phyloP scores from a whole-genome alignment of 2,888 invertebrate species.

The Leptothorax acervorum region DNA sequence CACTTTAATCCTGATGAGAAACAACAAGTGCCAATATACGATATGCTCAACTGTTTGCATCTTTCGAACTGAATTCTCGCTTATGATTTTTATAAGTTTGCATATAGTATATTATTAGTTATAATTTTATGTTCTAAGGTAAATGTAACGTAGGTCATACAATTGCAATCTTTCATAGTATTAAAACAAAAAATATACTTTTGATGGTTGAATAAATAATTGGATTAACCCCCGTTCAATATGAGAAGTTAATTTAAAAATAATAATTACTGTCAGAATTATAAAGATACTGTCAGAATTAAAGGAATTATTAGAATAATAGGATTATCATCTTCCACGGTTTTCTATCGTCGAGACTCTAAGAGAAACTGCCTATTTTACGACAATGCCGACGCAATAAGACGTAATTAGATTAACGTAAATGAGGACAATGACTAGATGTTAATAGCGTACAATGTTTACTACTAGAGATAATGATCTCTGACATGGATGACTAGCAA shows the following conservation, averaged over 20 bases:
- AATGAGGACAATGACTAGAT: slow-evolving; percentile 33
- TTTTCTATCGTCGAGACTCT: background rate
- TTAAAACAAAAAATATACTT: background rate
- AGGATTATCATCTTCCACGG: background rate
- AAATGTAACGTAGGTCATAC: background rate
- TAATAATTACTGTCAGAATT: background rate
- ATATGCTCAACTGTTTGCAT: background rate
- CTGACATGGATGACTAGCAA: slow-evolving; percentile 32
- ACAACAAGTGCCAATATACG: background rate
- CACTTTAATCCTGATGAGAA: slow-evolving; percentile 5
- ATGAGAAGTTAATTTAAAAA: background rate
- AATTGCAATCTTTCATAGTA: background rate
- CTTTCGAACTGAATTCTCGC: background rate
- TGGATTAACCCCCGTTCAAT: background rate
- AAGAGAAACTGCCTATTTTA: slow-evolving; percentile 5
- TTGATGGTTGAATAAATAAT: background rate
- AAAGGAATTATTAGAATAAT: background rate
- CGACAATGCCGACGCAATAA: background rate
- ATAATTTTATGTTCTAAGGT: background rate
- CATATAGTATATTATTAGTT: background rate
- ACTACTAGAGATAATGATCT: slow-evolving; percentile 28
- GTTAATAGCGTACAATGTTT: slow-evolving; percentile 19
- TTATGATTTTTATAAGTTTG: slow-evolving; percentile 4
- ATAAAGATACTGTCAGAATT: background rate
- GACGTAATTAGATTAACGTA: slow-evolving; percentile 33